Base-by-base conservation (phyloP, 2,888 invertebrate genomes). In the Onchidella celtica region DNA sequence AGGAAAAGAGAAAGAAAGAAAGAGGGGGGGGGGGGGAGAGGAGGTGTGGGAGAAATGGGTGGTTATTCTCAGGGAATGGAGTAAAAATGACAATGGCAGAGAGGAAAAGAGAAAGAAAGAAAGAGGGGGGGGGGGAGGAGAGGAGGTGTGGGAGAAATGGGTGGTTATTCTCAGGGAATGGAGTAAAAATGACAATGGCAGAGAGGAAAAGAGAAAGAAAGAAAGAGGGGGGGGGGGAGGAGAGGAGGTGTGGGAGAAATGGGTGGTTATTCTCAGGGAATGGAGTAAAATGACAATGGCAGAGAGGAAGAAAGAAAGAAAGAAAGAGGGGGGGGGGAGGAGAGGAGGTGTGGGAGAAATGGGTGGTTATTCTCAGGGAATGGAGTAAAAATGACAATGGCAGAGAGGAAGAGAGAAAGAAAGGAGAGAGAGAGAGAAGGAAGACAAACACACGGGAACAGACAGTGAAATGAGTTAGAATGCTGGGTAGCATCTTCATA, bases 321-420 rank as follows among this genome's bases (percentile, higher is more conserved):
- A 73, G 59, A 55, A 21, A 57, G 73, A 57, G 73, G 29, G 73
- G 63, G 36, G 40, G 63, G 24, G 36, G 34, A 27, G 34, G 36
- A 32, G 32, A 32, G 32, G 29, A 29, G 29, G 32, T n/a, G n/a
- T n/a, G n/a, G n/a, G n/a, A n/a, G n/a, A n/a, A n/a, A n/a, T n/a
- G n/a, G n/a, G n/a, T n/a, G n/a, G n/a, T n/a, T n/a, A n/a, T n/a
- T n/a, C n/a, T n/a, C n/a, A n/a, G n/a, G 59, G 27, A 27, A 59
- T n/a, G 27, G 59, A 59, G 59, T 24, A 36, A 36, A 24, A 36
- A 24, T n/a, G 38, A 36, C n/a, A 36, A 24, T n/a, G 38, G 24
- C n/a, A 47, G 55, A 47, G 72, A 72, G 72, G 47, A 55, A 72
- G 72, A 72, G 72, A 72, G 72, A 72, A 38, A 72, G 72, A 72